phyloP scores from a whole-genome alignment of 2,113 vertebrate species.

The Trogon surrucura region DNA sequence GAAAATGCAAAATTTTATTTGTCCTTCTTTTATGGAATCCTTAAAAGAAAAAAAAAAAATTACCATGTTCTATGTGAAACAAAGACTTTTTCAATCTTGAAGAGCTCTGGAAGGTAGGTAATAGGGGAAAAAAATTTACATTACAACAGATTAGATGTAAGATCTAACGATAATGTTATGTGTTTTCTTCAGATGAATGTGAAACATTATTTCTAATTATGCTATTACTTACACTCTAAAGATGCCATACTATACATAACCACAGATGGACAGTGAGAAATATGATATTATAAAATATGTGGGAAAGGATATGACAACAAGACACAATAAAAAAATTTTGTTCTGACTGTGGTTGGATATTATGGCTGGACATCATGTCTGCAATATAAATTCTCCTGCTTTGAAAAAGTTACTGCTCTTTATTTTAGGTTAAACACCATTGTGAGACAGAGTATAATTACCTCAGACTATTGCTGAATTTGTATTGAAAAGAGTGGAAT shows the following conservation, averaged over 20 bases:
- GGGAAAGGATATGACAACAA: background rate
- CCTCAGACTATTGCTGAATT: background rate
- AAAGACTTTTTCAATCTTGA: background rate
- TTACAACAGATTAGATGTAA: background rate
- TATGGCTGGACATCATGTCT: background rate
- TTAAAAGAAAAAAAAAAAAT: background rate
- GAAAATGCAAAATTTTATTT: background rate
- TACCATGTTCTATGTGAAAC: background rate
- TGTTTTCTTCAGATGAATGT: background rate
- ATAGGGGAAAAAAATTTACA: background rate
- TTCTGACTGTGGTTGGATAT: background rate
- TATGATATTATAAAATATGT: background rate
- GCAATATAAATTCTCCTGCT: background rate
- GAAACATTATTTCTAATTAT: background rate
- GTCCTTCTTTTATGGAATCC: background rate
- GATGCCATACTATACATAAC: background rate
- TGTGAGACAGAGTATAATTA: background rate
- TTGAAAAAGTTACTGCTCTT: background rate
- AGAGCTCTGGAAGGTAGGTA: background rate
- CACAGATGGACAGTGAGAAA: background rate
- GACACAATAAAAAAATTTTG: background rate
- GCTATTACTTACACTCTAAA: background rate
- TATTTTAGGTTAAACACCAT: background rate
- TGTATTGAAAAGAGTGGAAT: background rate
- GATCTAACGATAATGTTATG: background rate